Percentiles rank a stretch among this genome's conserved stretches.
phyloP scores from a whole-genome alignment of 37 sponge, comb jelly and placozoan genomes.

The Crambe crambe region DNA sequence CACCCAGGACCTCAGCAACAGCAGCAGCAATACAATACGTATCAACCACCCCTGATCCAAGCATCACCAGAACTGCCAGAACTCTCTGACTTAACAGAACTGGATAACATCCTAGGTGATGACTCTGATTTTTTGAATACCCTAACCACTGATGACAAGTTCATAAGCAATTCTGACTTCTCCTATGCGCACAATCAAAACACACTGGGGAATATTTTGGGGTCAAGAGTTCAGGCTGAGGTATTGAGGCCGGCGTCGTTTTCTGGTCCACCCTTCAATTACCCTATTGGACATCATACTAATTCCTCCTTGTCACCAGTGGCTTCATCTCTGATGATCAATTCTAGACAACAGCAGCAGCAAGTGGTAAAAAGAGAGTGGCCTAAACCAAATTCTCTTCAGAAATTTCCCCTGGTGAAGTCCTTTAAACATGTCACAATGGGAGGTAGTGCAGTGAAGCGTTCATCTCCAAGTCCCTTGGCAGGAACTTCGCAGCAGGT shows the following conservation, averaged over 20 bases:
- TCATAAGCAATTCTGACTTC: not conserved
- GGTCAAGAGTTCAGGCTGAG: too few relatives aligned
- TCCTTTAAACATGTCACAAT: too few relatives aligned
- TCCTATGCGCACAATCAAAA: not conserved
- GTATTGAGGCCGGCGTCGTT: too few relatives aligned
- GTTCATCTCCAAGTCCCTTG: not conserved
- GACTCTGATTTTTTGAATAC: not conserved
- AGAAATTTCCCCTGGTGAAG: too few relatives aligned
- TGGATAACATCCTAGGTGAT: constrained; percentile 6
- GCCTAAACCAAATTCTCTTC: too few relatives aligned
- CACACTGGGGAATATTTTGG: too few relatives aligned
- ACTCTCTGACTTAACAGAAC: not conserved
- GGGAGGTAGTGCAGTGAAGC: not conserved
- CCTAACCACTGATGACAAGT: not conserved
- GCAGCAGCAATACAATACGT: not conserved
- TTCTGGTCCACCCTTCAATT: too few relatives aligned
- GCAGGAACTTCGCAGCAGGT: not conserved
- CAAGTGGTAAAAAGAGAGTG: not conserved
- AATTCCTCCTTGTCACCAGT: not conserved
- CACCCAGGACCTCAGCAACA: not conserved
- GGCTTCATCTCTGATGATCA: too few relatives aligned
- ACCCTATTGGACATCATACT: too few relatives aligned
- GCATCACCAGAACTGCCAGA: not conserved
- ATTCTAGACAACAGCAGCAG: not conserved
- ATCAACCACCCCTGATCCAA: constrained; percentile 1